Evolutionary conservation across 2,113 vertebrate species (phyloP).

Genomic region (Mirounga angustirostris): DNA sequence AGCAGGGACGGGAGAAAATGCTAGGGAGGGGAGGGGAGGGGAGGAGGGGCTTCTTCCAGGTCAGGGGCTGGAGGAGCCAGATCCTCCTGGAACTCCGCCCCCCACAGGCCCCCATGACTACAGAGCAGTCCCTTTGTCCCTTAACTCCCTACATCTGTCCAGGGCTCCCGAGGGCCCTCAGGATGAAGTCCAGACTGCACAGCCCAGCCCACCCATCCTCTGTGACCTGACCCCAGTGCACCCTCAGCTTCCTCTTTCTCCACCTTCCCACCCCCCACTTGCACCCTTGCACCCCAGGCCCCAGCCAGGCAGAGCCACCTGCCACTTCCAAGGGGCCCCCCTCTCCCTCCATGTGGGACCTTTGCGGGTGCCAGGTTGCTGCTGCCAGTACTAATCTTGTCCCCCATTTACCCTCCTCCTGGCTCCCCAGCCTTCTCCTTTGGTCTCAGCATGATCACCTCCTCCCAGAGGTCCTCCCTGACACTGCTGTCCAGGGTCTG

Average conservation of each 20-base stretch:
- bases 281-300: neutral
- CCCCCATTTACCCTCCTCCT: no score
- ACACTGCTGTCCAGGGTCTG: no score
- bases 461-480: neutral
- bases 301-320: neutral
- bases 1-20: no score
- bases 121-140: neutral
- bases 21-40: no score
- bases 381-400: neutral
- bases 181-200: neutral
- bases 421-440: neutral
- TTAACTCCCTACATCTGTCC: rapidly evolving
- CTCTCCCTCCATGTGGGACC: neutral
- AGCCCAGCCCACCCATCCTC: no score
- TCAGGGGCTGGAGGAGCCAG: neutral
- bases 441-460: neutral
- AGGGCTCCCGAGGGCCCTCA: neutral
- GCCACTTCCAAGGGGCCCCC: neutral
- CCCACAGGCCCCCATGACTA: rapidly evolving
- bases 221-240: rapidly evolving
- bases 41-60: neutral
- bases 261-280: rapidly evolving
- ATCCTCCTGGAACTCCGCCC: neutral
- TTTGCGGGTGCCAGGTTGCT: neutral
- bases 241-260: neutral